Evolutionary conservation across 2,888 invertebrate genomes (phyloP).

Genomic region (Harmothoe impar): DNA sequence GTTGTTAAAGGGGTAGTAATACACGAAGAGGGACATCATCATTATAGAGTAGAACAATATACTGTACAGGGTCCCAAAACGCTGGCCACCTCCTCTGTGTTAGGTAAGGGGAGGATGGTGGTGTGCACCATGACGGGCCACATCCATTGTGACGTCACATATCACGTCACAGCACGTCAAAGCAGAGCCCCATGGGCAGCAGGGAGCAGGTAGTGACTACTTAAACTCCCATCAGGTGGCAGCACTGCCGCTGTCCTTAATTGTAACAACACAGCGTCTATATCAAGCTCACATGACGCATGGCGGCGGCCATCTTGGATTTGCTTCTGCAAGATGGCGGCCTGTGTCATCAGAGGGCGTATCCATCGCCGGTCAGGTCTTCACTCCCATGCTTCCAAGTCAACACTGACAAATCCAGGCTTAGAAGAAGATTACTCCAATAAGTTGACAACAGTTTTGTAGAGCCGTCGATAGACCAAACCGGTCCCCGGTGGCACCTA

Average conservation of each 20-base stretch:
- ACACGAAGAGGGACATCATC: slow-evolving; percentile 21
- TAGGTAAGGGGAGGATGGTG: background rate
- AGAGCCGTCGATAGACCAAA: slow-evolving; percentile 9
- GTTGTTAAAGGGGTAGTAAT: background rate
- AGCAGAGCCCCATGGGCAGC: background rate
- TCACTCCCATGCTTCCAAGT: background rate
- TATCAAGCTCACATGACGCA: background rate
- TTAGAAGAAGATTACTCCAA: slow-evolving; percentile 23
- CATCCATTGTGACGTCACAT: background rate
- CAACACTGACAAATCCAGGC: background rate
- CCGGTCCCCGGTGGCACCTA: slow-evolving; percentile 32
- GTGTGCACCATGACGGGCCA: background rate
- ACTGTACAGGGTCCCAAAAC: slow-evolving; percentile 37
- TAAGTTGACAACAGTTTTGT: slow-evolving; percentile 41
- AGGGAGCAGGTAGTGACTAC: slow-evolving; percentile 3
- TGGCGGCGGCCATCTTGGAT: background rate
- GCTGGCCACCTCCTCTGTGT: background rate
- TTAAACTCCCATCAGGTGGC: background rate
- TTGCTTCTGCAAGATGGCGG: background rate
- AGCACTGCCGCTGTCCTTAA: background rate
- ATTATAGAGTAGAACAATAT: slow-evolving; percentile 19
- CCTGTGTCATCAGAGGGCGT: background rate
- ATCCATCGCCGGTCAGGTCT: too few relatives aligned
- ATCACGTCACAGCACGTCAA: background rate
- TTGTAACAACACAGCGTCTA: background rate